Evolutionary conservation across 2,797 vertebrate species (phyloP).

Genomic region (Rhinella marina): DNA sequence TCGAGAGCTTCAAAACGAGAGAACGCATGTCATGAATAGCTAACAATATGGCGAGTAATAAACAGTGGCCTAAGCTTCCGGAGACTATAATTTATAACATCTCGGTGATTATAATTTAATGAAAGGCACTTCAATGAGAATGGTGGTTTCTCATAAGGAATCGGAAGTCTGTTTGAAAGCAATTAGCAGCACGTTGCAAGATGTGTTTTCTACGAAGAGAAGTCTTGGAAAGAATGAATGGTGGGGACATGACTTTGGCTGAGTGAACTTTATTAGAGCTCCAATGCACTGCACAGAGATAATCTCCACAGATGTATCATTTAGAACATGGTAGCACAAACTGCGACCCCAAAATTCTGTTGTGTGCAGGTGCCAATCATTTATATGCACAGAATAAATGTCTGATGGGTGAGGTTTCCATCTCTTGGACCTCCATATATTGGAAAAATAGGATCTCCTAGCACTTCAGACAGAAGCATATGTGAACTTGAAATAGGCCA

Average conservation of each 20-base stretch:
- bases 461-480: too few relatives aligned
- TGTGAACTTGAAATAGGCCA: too few relatives aligned
- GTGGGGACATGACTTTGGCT: not conserved
- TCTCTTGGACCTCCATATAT: too few relatives aligned
- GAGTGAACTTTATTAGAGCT: not conserved
- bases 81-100: not conserved
- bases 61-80: not conserved
- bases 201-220: not conserved
- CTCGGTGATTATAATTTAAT: not conserved
- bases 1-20: not conserved
- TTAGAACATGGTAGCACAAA: not conserved
- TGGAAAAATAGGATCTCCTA: too few relatives aligned
- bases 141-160: not conserved
- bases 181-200: not conserved
- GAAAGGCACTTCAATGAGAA: not conserved
- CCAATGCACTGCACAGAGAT: not conserved
- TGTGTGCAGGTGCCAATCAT: not conserved
- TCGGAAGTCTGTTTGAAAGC: not conserved
- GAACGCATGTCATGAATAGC: slow-evolving; percentile 20
- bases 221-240: not conserved
- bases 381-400: too few relatives aligned
- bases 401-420: too few relatives aligned
- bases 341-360: not conserved
- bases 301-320: not conserved
- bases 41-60: not conserved